Evolutionary conservation across 2,113 vertebrate genomes (phyloP), one percentile per base, ranked within the genome.

Genomic region (Leuciscus idus): DNA sequence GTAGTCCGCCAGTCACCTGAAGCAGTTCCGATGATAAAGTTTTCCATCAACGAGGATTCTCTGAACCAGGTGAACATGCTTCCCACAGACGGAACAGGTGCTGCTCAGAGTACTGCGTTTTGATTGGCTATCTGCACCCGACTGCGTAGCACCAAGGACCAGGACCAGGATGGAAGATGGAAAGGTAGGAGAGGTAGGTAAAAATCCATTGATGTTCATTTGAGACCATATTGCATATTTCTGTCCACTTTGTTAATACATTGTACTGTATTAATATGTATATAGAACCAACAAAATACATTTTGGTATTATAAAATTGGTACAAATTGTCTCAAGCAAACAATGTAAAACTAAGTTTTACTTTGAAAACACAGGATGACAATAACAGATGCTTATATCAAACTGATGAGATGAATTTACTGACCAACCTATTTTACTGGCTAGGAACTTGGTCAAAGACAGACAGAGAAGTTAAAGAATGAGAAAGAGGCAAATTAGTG

Each of bases 11-110:
- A 33, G 21, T 93, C 89, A 99, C 98, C 98, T 97, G 94, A 99
- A 99, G 92, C 98, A 99, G 92, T 97, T 98, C 61, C 98, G 96
- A 91, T 99, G 98, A 94, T 97, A 99, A 55, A 99, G 96, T 91
- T 93, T 97, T 88, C 98, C 95, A 17, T 98, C 97, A 0, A 95
- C 96, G 91, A 99, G 94, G 91, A 96, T 96, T 81, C 98, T 96
- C 94, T 99, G 98, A 87, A 99, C 98, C 92, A 99, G 93, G 85
- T 99, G 98, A 62, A 99, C 98, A 0, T 97, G 98, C 86, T 97
- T 96, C 89, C 94, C 95, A 90, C 98, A 99, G 92, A 95, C 94
- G 0, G 96, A 74, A 0, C 98, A 99, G 7, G 91, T 95, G 89
- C 98, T 99, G 94, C 97, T 99, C 88, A 95, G 94, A 0, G 89